phyloP scores from a whole-genome alignment of 2,113 vertebrate species.

The Lepus europaeus region DNA sequence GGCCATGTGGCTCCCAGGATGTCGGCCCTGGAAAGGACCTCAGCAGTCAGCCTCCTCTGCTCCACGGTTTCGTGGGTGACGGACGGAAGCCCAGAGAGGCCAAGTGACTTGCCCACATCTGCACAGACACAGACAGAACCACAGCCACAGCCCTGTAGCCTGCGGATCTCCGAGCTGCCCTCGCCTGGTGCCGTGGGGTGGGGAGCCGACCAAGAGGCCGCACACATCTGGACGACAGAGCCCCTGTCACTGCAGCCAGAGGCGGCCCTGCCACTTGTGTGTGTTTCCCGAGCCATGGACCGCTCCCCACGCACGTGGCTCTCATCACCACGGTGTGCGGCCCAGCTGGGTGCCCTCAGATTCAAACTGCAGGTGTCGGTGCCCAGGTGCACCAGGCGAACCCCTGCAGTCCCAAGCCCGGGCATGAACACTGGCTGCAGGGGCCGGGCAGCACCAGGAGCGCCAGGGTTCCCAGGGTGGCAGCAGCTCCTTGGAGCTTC shows the following conservation, averaged over 20 bases:
- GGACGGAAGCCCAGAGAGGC: not conserved
- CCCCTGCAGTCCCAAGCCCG: not conserved
- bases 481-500: not conserved
- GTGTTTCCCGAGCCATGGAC: not conserved
- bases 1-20: not conserved
- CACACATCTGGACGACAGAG: not conserved
- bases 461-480: not conserved
- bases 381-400: not conserved
- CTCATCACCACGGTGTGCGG: not conserved
- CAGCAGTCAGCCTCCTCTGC: not conserved
- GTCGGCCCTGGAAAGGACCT: not conserved
- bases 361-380: not conserved
- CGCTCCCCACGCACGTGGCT: not conserved
- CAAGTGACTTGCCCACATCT: not conserved
- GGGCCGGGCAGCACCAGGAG: not conserved
- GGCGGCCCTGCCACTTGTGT: not conserved
- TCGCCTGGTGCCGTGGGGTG: accelerated
- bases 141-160: not conserved
- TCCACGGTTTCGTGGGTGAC: not conserved
- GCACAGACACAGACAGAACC: not conserved
- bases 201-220: not conserved
- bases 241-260: not conserved
- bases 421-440: not conserved
- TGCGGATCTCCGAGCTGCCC: accelerated
- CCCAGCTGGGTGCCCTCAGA: not conserved